These are phyloP conservation scores for Bugula neritina DNA, from an alignment of 2,888 invertebrate species.

Conservation along the genomic window DNA sequence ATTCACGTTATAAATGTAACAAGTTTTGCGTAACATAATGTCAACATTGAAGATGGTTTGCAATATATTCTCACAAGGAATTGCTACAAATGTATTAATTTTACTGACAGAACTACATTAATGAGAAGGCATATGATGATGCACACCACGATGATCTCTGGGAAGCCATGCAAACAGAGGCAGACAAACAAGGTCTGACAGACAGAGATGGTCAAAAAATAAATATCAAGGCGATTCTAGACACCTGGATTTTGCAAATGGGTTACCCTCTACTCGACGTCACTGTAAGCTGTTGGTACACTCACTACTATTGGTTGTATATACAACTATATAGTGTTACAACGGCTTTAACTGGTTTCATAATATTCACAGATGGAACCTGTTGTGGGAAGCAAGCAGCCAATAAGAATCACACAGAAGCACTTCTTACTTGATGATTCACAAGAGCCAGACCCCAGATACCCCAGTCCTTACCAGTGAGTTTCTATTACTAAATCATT, in stretches of 20 bases:
- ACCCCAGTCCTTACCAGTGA: constrained; percentile 26
- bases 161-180: constrained; percentile 58
- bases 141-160: constrained; percentile 76
- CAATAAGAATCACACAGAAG: neutral
- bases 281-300: too few species aligned
- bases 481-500: neutral
- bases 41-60: too few species aligned
- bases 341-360: neutral
- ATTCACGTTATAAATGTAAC: too few species aligned
- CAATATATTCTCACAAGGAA: too few species aligned
- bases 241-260: constrained; percentile 25
- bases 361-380: neutral
- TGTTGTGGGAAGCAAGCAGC: neutral
- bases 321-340: too few species aligned
- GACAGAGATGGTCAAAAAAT: neutral
- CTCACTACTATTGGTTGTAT: too few species aligned
- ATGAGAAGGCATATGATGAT: constrained; percentile 58
- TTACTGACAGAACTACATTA: constrained; percentile 42
- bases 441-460: constrained; percentile 21
- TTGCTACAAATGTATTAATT: too few species aligned
- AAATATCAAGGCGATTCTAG: constrained; percentile 17
- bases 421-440: constrained; percentile 20
- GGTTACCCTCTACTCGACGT: constrained; percentile 1
- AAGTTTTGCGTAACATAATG: too few species aligned
- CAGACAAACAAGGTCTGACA: neutral